Evolutionary conservation across 2,113 vertebrate genomes (phyloP), one percentile per base, ranked within the genome.

Genomic region (Asarcornis scutulata): DNA sequence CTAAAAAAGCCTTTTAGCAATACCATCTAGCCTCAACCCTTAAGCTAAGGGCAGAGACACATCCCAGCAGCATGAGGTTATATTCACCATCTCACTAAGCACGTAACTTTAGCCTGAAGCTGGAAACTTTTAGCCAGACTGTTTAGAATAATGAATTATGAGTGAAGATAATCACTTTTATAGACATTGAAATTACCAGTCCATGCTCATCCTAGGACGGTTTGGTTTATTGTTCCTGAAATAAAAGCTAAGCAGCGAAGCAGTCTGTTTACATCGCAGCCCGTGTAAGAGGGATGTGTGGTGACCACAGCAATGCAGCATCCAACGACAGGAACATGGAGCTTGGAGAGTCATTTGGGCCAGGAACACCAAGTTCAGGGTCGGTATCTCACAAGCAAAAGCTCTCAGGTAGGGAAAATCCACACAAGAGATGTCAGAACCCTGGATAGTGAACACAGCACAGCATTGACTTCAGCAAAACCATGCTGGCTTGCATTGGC

Each of bases 401-500:
- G 67, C 17, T 32, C 7, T 52, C 40, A 3, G 66, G 66, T 12
- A 34, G 27, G 59, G 52, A 73, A 84, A 52, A 66, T 20, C 7
- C 18, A 25, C 1, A 5, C 5, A 32, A 44, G 73, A 27, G 15
- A 29, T 52, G 52, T 58, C 36, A 42, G 42, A 66, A 8, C 66
- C 36, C 31, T 18, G 16, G 17, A 13, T 1, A 34, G 26, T 0
- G 50, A 77, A 22, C 13, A 16, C 14, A 20, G 52, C 60, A 8
- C 1, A 42, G 42, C 42, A 13, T 6, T 9, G 38, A 48, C 10
- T 34, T 27, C 5, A 9, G 31, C 9, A 44, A 53, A 66, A 9
- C 38, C 38, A 11, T 0, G 2, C 17, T 18, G 27, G 22, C 21
- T 52, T 27, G 14, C 32, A 2, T 4, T 2, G 6, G 13, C 8